Evolutionary conservation across 2,888 invertebrate species (phyloP).

Genomic region (Cantharis lateralis): DNA sequence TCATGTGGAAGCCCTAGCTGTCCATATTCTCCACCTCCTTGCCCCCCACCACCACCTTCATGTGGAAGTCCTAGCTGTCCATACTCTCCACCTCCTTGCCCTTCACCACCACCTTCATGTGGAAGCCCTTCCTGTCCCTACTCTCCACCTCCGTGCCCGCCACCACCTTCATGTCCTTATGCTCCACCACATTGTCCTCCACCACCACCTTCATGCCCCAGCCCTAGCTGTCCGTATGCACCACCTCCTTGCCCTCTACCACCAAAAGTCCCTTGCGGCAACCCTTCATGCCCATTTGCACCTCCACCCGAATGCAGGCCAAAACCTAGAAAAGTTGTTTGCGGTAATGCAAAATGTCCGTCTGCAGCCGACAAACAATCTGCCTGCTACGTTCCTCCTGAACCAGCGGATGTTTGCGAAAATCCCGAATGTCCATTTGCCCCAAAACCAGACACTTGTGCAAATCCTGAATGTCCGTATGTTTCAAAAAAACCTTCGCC

Average conservation of each 20-base stretch:
- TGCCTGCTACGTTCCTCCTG: not conserved
- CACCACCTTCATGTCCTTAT: not conserved
- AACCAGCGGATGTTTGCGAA: not conserved
- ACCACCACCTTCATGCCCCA: constrained; percentile 4
- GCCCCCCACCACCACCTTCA: not conserved
- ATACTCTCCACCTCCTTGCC: not conserved
- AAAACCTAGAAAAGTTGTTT: not conserved
- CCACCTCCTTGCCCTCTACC: not conserved
- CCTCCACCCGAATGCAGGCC: not conserved
- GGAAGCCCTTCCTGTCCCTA: not conserved
- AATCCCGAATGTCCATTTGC: constrained; percentile 26
- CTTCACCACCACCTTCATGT: not conserved
- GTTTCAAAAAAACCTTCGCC: constrained; percentile 10
- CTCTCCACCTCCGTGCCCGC: not conserved
- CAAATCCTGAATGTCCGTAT: constrained; percentile 34
- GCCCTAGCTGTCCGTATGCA: constrained; percentile 20
- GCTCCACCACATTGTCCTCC: not conserved
- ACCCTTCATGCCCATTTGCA: constrained; percentile 23
- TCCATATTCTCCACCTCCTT: not conserved
- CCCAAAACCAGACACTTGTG: constrained; percentile 10
- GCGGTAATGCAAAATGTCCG: constrained; percentile 1
- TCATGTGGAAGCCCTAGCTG: not conserved
- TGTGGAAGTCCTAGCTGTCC: not conserved
- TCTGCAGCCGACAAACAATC: not conserved
- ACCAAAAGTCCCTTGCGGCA: constrained; percentile 1